Base-by-base conservation (phyloP, 2,113 vertebrate genomes). In the Columbina picui region DNA sequence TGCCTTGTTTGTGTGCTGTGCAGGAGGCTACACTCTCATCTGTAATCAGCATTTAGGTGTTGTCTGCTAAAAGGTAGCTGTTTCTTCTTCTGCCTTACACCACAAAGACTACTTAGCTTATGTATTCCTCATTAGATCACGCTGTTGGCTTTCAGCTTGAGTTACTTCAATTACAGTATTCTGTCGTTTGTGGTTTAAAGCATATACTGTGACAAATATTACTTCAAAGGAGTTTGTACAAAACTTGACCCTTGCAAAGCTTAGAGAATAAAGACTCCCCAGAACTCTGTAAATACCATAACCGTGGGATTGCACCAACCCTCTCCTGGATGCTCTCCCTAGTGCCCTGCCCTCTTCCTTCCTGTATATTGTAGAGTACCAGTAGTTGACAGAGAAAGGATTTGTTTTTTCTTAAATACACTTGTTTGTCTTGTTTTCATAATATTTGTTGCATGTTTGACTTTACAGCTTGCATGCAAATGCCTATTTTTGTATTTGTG, bases 391-490 rank as follows among this genome's bases (percentile, higher is more conserved):
- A 67, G 52, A 41, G 43, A 96, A 77, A 84, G 65, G 34, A 78
- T 78, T 93, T 90, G 59, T 50, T 92, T 96, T 70, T 89, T 77
- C 77, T 91, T 73, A 83, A 85, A 63, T 88, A 63, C 68, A 67
- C 76, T 95, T 94, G 84, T 93, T 95, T 96, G 53, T 88, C 87
- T 86, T 88, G n/a, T 86, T 38, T 95, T 50, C n/a, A 29, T 94
- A 92, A 93, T 75, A 49, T 70, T 86, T 86, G 83, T 52, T 93
- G 27, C 59, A 23, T 81, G 88, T 43, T 53, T 92, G 60, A 56
- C 52, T 92, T 50, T 3, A 86, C 60, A 88, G 59, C 47, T 94
- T 88, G 76, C 52, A 89, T 89, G 69, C 73, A 95, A 93, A 89
- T 84, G 41, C 27, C 64, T 93, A n/a, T 93, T 86, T 94, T 80